Evolutionary conservation across 2,797 vertebrate genomes (phyloP), one percentile per base, ranked within the genome.

Genomic region (Mus spretus): DNA sequence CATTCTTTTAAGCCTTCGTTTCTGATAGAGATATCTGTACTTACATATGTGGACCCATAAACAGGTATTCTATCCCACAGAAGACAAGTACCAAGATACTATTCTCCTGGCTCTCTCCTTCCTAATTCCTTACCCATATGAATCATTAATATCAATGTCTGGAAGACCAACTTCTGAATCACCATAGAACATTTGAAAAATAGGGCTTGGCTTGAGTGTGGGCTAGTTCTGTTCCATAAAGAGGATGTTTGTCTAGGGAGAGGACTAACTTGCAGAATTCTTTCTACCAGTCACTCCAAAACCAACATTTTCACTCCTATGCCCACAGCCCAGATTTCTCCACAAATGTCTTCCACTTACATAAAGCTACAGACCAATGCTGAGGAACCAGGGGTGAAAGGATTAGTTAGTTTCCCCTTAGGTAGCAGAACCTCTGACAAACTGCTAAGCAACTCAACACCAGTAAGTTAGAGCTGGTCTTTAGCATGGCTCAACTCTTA

Each of bases 391-490:
- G 77, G 14, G 74, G 47, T 72, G 50, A 34, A 67, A 80, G 5
- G 47, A 77, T 31, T 75, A 44, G 50, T 53, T 28, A 7, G 17
- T 72, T 57, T 85, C 22, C n/a, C 88, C 65, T 37, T 70, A 85
- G 72, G 92, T 94, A 96, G 28, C 78, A 94, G 50, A 77, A 74
- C 8, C 1, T 24, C 24, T 78, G 24, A 72, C 63, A 59, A 81
- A 61, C 89, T 86, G 12, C 20, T 15, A 50, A 89, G 63, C 19
- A 47, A 12, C 31, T 55, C 53, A 81, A 8, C 47, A 75, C 89
- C 90, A 84, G 96, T 92, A 80, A 88, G 94, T 80, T 61, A 89
- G 74, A 85, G 47, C 79, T 53, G 34, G 26, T 87, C 95, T 87
- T 84, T 24, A 84, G 63, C 37, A 70, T 93, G 75, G 13, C 53